These are phyloP conservation scores for Lepisosteus osseus DNA, from an alignment of 2,113 vertebrate genomes.

Conservation along the genomic window DNA sequence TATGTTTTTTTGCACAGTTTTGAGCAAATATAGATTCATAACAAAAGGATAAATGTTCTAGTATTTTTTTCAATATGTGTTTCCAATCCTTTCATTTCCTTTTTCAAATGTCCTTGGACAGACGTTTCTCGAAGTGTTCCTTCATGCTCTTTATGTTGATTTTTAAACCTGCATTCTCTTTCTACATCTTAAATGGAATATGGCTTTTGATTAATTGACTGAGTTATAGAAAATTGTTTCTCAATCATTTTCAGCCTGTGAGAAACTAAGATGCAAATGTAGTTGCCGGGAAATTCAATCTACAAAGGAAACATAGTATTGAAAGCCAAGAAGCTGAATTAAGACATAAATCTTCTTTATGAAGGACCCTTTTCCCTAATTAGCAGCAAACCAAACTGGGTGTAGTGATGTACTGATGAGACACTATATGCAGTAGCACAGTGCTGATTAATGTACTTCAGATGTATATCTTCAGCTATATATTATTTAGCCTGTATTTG, in stretches of 20 bases:
- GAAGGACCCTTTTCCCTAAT: slow-evolving; percentile 15
- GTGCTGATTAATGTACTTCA: slow-evolving; percentile 7
- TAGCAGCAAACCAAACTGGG: slow-evolving; percentile 20
- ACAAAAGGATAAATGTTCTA: too few species aligned
- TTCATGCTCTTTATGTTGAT: slow-evolving; percentile 31
- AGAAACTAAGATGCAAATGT: slow-evolving; percentile 48
- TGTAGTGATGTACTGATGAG: slow-evolving; percentile 33
- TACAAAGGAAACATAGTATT: slow-evolving; percentile 50
- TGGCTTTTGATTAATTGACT: too few species aligned
- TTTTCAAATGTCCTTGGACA: too few species aligned
- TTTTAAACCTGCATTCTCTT: slow-evolving; percentile 47
- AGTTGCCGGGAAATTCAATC: slow-evolving; percentile 60
- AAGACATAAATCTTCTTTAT: slow-evolving; percentile 22
- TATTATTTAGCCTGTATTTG: not conserved
- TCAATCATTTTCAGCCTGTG: slow-evolving; percentile 59
- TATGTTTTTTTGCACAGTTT: too few species aligned
- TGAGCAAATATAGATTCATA: too few species aligned
- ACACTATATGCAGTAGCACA: slow-evolving; percentile 31
- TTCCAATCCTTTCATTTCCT: too few species aligned
- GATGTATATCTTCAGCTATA: not conserved
- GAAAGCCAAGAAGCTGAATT: slow-evolving; percentile 30
- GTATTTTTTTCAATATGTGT: too few species aligned
- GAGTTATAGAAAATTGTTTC: slow-evolving; percentile 40
- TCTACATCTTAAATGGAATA: not conserved
- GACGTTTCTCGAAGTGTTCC: too few species aligned